These are phyloP conservation scores for Callocephalon fimbriatum DNA, from an alignment of 2,113 vertebrate genomes.

Conservation along the genomic window DNA sequence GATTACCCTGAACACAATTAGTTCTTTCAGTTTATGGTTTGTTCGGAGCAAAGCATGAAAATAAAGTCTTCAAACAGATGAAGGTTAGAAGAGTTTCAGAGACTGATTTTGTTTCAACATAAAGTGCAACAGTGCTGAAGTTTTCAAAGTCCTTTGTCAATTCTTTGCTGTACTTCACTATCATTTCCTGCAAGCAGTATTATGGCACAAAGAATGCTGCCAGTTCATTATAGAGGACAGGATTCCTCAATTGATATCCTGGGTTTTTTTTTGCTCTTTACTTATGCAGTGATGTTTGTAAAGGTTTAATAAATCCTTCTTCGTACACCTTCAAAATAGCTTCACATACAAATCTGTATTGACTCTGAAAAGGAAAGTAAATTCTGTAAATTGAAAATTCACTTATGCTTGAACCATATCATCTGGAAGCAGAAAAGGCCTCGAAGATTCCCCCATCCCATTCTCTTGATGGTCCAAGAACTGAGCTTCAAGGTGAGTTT, in stretches of 20 bases:
- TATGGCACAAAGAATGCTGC: slow-evolving; percentile 69
- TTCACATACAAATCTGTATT: slow-evolving; percentile 98
- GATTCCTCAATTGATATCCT: slow-evolving; percentile 60
- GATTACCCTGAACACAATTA: slow-evolving; percentile 77
- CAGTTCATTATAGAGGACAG: slow-evolving; percentile 55
- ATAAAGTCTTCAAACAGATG: slow-evolving; percentile 75
- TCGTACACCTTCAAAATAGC: slow-evolving; percentile 97
- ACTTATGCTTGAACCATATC: not conserved
- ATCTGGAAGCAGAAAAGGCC: not conserved
- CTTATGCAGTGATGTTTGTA: slow-evolving; percentile 82
- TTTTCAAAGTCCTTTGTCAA: slow-evolving; percentile 83
- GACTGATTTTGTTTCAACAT: slow-evolving; percentile 83
- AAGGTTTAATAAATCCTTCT: slow-evolving; percentile 90
- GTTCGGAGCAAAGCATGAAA: slow-evolving; percentile 79
- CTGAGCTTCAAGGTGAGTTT: not conserved
- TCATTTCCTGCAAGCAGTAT: slow-evolving; percentile 67
- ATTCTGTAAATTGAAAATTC: slow-evolving; percentile 15
- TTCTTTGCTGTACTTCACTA: slow-evolving; percentile 74
- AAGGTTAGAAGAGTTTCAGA: slow-evolving; percentile 77
- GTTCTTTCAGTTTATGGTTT: slow-evolving; percentile 72
- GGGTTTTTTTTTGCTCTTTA: slow-evolving; percentile 73
- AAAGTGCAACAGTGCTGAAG: slow-evolving; percentile 99
- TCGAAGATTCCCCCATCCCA: not conserved
- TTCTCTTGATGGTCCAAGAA: not conserved
- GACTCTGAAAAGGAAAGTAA: slow-evolving; percentile 85